These are phyloP conservation scores for Anorthoa munda DNA, from an alignment of 2,888 invertebrate species.

Conservation along the genomic window DNA sequence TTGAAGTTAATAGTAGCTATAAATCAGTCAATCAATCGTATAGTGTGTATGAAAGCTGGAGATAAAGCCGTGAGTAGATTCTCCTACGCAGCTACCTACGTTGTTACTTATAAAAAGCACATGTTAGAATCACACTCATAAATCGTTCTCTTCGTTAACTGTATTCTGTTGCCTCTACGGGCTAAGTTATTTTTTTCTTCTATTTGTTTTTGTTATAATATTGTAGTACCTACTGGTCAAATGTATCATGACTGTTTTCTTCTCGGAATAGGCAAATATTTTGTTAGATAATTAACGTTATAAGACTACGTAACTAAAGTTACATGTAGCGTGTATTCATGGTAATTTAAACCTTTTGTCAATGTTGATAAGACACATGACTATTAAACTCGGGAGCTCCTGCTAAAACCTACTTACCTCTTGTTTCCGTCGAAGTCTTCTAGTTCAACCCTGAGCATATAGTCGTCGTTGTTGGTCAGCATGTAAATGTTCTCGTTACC, in stretches of 20 bases:
- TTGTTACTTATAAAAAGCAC: slow-evolving; percentile 4
- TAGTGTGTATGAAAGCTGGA: slow-evolving; percentile 1
- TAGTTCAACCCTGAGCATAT: slow-evolving; percentile 95
- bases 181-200: not conserved
- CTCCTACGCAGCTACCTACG: slow-evolving; percentile 44
- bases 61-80: slow-evolving; percentile 11
- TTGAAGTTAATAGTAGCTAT: slow-evolving; percentile 14
- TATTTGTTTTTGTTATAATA: not conserved
- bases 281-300: not conserved
- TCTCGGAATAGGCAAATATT: not conserved
- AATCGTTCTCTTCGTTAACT: not conserved
- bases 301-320: not conserved
- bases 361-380: not conserved
- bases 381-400: not conserved
- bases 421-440: slow-evolving; percentile 98
- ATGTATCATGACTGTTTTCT: not conserved
- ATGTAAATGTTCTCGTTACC: slow-evolving; percentile 98
- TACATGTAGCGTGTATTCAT: not conserved
- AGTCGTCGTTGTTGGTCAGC: slow-evolving; percentile 97
- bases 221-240: not conserved
- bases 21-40: slow-evolving; percentile 24
- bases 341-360: not conserved
- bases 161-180: slow-evolving; percentile 2
- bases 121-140: not conserved
- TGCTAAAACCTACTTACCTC: slow-evolving; percentile 90